Base-by-base conservation (phyloP, 2,797 vertebrate genomes). In the Spatula clypeata region DNA sequence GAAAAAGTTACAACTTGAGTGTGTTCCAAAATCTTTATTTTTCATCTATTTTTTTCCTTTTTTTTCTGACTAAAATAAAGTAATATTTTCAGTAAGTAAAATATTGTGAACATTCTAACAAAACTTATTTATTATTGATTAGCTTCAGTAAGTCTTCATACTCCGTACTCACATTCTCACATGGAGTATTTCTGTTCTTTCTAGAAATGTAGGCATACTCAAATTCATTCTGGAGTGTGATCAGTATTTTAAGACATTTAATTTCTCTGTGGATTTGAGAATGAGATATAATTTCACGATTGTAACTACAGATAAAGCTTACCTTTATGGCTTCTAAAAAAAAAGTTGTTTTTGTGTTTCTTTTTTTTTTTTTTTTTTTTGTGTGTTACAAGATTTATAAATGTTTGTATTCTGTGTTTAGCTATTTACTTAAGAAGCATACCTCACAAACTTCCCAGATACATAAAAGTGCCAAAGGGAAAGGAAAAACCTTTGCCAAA, bases 401-500 rank as follows among this genome's bases (percentile, higher is more conserved):
- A 27, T 57, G 16, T 92, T 92, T 94, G 19, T 90, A 4, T 96
- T 97, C 91, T 94, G 26, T 95, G 42, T 90, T 90, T 97, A 99
- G 99, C 98, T 92, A 93, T 98, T 64, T 99, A 99, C 95, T 98
- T 99, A 97, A 97, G 94, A 96, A 98, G 98, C 67, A 96, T 84
- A 72, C 42, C 98, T 86, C 97, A 97, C 84, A 94, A 75, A 69
- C 97, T 97, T 70, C 98, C 98, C 75, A 96, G 65, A 93, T 99
- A 98, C 80, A 7, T 66, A 34, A 93, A 97, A 66, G 75, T 38
- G 72, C 24, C 74, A 49, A 90, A 88, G 20, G 81, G 71, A 79
- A 88, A 96, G 49, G 85, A 88, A 49, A 61, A 91, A 12, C 86
- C 96, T 70, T 92, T 98, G 83, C 99, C 99, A 10, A 95, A 94